Conservation (phyloP, 2,888 invertebrate genomes). For the Quadroppia sp. region DNA sequence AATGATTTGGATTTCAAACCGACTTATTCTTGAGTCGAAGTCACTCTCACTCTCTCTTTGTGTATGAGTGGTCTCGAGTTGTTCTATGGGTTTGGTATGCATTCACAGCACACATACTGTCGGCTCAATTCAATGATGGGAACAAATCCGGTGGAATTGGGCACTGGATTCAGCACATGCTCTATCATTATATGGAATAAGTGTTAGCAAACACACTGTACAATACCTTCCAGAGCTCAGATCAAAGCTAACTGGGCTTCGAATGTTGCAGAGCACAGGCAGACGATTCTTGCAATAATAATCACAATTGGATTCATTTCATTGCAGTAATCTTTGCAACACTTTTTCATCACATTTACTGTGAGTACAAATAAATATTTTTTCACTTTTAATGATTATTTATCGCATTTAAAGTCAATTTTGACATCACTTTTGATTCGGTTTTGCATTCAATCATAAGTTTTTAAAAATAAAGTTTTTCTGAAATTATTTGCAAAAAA, state of each 20-base stretch:
- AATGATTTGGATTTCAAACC: too few species aligned
- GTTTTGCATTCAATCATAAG: background rate
- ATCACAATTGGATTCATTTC: background rate
- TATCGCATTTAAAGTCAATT: too few species aligned
- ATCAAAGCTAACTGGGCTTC: background rate
- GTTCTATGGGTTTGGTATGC: background rate
- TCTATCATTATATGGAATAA: constrained; percentile 3
- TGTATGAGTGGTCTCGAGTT: too few species aligned
- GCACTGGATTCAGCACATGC: constrained; percentile 23
- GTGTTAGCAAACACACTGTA: background rate
- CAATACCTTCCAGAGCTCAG: background rate
- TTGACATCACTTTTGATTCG: too few species aligned
- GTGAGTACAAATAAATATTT: constrained; percentile 2
- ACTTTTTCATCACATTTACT: background rate
- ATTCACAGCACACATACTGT: background rate
- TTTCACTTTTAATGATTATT: too few species aligned
- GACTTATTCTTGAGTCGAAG: background rate
- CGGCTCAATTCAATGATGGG: background rate
- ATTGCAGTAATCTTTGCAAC: background rate
- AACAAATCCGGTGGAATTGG: background rate
- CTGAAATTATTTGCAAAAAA: too few species aligned
- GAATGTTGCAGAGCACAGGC: background rate
- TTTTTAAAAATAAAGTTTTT: too few species aligned
- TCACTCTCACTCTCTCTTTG: too few species aligned
- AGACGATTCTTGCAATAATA: background rate